Evolutionary conservation across 2,113 vertebrate genomes (phyloP).

Genomic region (Carassius auratus): DNA sequence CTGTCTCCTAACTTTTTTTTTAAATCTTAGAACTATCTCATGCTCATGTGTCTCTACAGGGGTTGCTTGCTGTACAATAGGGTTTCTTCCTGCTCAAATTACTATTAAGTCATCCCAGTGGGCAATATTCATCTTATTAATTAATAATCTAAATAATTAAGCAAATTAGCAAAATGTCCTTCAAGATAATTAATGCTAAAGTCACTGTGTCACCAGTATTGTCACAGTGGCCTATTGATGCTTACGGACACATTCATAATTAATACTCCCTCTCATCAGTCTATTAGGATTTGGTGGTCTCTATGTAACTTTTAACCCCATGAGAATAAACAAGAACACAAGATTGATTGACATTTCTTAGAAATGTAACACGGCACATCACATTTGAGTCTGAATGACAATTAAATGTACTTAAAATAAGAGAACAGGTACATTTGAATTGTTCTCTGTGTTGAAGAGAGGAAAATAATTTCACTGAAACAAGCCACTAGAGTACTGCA

Average conservation of each 20-base stretch:
- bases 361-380: background rate
- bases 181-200: slow-evolving; percentile 44
- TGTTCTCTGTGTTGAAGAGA: background rate
- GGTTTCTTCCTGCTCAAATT: slow-evolving; percentile 2
- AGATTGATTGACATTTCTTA: background rate
- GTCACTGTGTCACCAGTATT: slow-evolving; percentile 9
- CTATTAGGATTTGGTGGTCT: background rate
- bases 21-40: background rate
- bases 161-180: slow-evolving; percentile 46
- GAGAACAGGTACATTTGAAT: background rate
- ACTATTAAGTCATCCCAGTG: slow-evolving; percentile 25
- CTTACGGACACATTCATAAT: slow-evolving; percentile 27
- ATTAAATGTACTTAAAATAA: slow-evolving; percentile 1
- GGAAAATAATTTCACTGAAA: slow-evolving; percentile 13
- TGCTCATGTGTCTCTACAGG: background rate
- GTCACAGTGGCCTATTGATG: slow-evolving; percentile 1
- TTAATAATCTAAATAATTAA: slow-evolving; percentile 43
- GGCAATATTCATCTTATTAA: slow-evolving; percentile 43
- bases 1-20: background rate
- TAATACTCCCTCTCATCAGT: slow-evolving; percentile 15
- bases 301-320: slow-evolving; percentile 11
- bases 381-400: background rate
- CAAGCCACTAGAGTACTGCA: slow-evolving; percentile 24
- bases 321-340: background rate
- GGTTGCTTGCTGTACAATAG: background rate